Base-by-base conservation (phyloP, 2,888 invertebrate genomes). In the Antheraea assamensis region DNA sequence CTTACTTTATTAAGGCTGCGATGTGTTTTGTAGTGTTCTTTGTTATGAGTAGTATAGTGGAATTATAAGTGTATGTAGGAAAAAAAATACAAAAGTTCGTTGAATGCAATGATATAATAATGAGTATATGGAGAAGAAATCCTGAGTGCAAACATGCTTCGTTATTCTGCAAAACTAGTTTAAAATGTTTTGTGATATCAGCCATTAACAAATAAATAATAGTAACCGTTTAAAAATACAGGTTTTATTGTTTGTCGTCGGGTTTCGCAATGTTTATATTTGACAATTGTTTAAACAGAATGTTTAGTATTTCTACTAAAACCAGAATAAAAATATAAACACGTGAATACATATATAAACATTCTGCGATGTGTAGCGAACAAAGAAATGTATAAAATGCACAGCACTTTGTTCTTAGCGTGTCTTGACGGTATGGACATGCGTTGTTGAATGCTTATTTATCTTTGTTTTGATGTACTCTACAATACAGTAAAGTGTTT, bases 311-410 rank as follows among this genome's bases (percentile, higher is more conserved):
- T 58, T 10, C n/a, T 58, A 7, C n/a, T 83, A 80, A 74, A 78
- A 79, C 21, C 24, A 58, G n/a, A 75, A 79, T 75, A 79, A 76
- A 78, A 79, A 75, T 76, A 78, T 61, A 42, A n/a, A 61, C 61
- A 61, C 27, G 27, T 61, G 61, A 61, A 61, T 75, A 77, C 78
- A n/a, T n/a, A n/a, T n/a, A n/a, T n/a, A n/a, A n/a, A n/a, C n/a
- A 73, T 79, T 75, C 76, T 76, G 72, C 71, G 30, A 10, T 52
- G 13, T 70, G 73, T 31, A 72, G 47, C 42, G 30, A 78, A 82
- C 81, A 83, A 87, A 85, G 85, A 85, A 84, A 84, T 78, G 75
- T 75, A 78, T 77, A 74, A 72, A 72, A 76, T 72, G 72, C 75
- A 73, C 10, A 35, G n/a, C 77, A 82, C 79, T 82, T 73, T 79